These are phyloP conservation scores for Aporrectodea caliginosa DNA, from an alignment of 1,140 invertebrate species.

Conservation along the genomic window DNA sequence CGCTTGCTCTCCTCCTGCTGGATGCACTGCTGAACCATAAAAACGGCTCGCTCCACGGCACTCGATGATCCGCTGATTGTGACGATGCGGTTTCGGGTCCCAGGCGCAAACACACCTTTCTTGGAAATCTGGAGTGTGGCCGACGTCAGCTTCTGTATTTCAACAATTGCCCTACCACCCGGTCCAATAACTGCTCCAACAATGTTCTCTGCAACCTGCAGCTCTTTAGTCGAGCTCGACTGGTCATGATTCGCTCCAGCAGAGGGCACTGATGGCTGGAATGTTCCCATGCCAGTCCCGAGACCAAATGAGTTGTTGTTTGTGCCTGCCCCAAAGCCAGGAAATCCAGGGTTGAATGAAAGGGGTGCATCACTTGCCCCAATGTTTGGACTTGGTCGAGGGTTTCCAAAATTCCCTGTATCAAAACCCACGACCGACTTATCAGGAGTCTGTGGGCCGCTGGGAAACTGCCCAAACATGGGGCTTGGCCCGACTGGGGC, in stretches of 20 bases:
- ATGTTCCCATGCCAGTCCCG: slow-evolving; percentile 60
- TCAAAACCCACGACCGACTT: neutral
- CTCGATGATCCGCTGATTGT: slow-evolving; percentile 84
- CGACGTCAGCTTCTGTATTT: slow-evolving; percentile 93
- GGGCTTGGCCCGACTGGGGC: neutral
- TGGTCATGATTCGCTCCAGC: slow-evolving; percentile 46
- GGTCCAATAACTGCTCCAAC: slow-evolving; percentile 94
- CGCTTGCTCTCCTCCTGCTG: slow-evolving; percentile 90
- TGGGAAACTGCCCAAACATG: neutral
- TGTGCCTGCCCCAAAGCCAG: slow-evolving; percentile 49
- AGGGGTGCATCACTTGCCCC: slow-evolving; percentile 33
- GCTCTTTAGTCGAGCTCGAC: slow-evolving; percentile 75
- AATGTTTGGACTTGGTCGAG: neutral
- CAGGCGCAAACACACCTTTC: slow-evolving; percentile 93
- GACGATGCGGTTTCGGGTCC: slow-evolving; percentile 93
- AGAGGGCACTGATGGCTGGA: slow-evolving; percentile 49
- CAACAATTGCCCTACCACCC: slow-evolving; percentile 87
- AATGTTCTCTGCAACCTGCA: slow-evolving; percentile 85
- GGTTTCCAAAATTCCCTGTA: neutral
- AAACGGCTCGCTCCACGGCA: slow-evolving; percentile 83
- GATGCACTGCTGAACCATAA: slow-evolving; percentile 92
- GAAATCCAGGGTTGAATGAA: slow-evolving; percentile 53
- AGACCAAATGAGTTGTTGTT: slow-evolving; percentile 76
- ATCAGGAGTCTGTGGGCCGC: neutral
- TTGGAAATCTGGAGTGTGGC: slow-evolving; percentile 98